Evolutionary conservation across 1,140 invertebrate species (phyloP).

Genomic region (Dendroctonus ponderosae): DNA sequence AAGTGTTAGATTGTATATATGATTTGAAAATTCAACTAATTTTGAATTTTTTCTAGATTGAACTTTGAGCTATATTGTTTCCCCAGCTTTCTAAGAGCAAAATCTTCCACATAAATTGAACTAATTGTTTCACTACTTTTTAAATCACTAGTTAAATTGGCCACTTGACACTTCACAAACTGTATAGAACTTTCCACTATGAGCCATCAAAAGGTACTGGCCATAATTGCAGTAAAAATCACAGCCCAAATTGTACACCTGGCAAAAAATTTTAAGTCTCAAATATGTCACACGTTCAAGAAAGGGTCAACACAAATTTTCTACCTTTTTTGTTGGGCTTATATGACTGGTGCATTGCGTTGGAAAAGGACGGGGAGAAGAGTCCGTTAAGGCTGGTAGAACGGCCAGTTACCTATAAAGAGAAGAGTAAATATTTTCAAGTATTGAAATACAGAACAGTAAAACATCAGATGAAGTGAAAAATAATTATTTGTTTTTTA

Average conservation of each 20-base stretch:
- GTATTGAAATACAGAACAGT: no score
- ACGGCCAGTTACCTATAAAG: background rate
- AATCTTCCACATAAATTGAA: no score
- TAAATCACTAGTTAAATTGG: no score
- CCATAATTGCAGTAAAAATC: slow-evolving; percentile 12
- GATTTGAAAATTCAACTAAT: background rate
- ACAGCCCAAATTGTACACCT: slow-evolving; percentile 5
- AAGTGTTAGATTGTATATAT: no score
- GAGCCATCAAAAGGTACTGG: slow-evolving; percentile 26
- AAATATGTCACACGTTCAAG: slow-evolving; percentile 36
- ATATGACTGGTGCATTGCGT: slow-evolving; percentile 3
- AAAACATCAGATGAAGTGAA: no score
- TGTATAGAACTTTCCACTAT: slow-evolving; percentile 7
- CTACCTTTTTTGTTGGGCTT: slow-evolving; percentile 16
- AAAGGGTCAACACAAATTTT: slow-evolving; percentile 41
- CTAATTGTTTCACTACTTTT: no score
- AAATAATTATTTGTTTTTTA: no score
- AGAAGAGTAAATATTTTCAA: no score
- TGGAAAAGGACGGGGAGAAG: slow-evolving; percentile 3
- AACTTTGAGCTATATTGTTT: background rate
- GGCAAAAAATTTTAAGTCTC: slow-evolving; percentile 21
- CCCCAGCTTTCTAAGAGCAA: background rate
- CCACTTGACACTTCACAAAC: background rate
- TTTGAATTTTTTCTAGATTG: background rate
- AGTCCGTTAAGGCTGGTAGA: slow-evolving; percentile 16